Evolutionary conservation across 2,888 invertebrate species (phyloP), one percentile per base, ranked within the genome.

Genomic region (Heliconius aoede): DNA sequence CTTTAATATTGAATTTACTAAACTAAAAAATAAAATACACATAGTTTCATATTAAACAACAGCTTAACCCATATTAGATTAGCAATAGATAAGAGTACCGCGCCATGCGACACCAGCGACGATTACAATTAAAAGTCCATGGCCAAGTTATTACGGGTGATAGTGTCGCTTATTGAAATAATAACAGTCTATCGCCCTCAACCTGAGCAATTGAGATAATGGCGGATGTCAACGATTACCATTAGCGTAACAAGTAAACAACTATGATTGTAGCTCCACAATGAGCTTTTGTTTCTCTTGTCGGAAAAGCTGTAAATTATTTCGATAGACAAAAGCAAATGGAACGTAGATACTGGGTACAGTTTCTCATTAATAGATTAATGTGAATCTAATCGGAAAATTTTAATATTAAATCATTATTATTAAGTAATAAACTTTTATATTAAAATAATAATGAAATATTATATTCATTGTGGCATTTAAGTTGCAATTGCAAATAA

Each of bases 211-310:
- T 79, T 84, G 81, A 81, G 82, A 83, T 85, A 85, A 83, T 83
- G 82, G 80, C 82, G 79, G 82, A 81, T 85, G 86, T 85, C 86
- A 84, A 79, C 76, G 79, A 86, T 88, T 85, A 86, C 82, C 81
- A 83, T 85, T 85, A 87, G 84, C 84, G 82, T 85, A 82, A 83
- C 79, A 81, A 83, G 80, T 80, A 80, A 79, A 80, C 76, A 80
- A 80, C 80, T 80, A 81, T 80, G 80, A 81, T 82, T 82, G 80
- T 81, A 76, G 75, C 69, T 72, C 74, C 68, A 72, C 75, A 74
- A 79, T 77, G 73, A 40, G 74, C 73, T 74, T 77, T 77, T 79
- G 77, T 77, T 76, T 72, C 74, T 72, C 46, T 71, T 76, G 75
- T 71, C 26, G 72, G 46, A 74, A 74, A 67, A 65, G 62, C 61